These are phyloP conservation scores for Chaitophorus viminalis DNA, from an alignment of 2,888 invertebrate genomes.

Conservation along the genomic window DNA sequence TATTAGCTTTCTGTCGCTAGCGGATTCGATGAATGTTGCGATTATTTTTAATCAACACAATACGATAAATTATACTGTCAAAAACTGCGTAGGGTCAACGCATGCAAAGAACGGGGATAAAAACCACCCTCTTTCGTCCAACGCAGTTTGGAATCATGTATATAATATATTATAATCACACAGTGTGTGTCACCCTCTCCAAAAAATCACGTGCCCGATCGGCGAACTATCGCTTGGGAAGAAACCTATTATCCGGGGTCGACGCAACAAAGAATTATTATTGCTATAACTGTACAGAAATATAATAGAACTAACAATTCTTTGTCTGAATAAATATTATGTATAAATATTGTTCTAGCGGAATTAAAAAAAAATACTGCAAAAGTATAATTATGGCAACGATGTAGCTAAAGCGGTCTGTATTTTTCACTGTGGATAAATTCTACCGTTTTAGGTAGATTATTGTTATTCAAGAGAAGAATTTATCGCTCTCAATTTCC, in stretches of 20 bases:
- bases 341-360: neutral
- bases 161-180: slow-evolving; percentile 7
- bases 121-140: slow-evolving; percentile 52
- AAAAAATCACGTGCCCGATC: slow-evolving; percentile 52
- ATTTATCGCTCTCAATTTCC: no score
- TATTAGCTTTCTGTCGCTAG: slow-evolving; percentile 50
- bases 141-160: slow-evolving; percentile 28
- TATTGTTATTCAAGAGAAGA: no score
- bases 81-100: slow-evolving; percentile 56
- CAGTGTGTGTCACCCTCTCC: slow-evolving; percentile 56
- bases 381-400: neutral
- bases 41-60: slow-evolving; percentile 62
- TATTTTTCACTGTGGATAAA: neutral
- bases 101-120: slow-evolving; percentile 48
- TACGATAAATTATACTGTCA: slow-evolving; percentile 60
- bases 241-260: slow-evolving; percentile 46
- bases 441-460: neutral
- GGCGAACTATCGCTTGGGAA: slow-evolving; percentile 44
- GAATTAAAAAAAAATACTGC: neutral
- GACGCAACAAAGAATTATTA: slow-evolving; percentile 56
- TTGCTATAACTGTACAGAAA: slow-evolving; percentile 20
- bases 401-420: neutral
- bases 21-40: slow-evolving; percentile 55
- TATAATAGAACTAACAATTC: slow-evolving; percentile 24
- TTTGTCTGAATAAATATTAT: neutral